Conservation (phyloP, 37 sponge, comb jelly and placozoan genomes). For the Axinella damicornis region DNA sequence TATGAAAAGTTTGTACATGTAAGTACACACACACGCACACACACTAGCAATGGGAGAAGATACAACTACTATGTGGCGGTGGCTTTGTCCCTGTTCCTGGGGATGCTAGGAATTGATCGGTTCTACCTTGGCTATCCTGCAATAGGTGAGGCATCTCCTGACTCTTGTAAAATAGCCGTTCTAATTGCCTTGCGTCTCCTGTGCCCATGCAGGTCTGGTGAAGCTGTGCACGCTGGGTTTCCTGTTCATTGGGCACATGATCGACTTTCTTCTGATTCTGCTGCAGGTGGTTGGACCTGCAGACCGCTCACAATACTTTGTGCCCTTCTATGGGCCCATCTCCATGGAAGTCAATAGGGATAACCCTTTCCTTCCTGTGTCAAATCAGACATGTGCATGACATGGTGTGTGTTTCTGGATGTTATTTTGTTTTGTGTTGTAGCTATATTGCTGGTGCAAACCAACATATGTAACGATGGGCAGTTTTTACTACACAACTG, state of each 20-base stretch:
- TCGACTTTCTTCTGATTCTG: conserved; percentile 95
- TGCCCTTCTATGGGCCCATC: conserved; percentile 88
- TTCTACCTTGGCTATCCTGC: conserved; percentile 99
- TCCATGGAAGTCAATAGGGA: conserved; percentile 36
- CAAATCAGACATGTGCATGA: conserved; percentile 9
- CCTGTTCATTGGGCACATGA: conserved; percentile 90
- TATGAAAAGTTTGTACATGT: no score
- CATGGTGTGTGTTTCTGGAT: no score
- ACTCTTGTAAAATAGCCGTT: no score
- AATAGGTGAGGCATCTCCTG: conserved; percentile 66
- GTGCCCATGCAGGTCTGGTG: conserved; percentile 72
- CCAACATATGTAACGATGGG: no score
- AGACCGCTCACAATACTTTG: conserved; percentile 86
- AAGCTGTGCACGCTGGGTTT: conserved; percentile 98
- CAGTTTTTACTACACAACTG: no score
- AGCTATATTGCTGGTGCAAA: no score
- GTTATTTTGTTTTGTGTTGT: no score
- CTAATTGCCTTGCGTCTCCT: no score
- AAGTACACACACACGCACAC: no score
- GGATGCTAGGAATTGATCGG: conserved; percentile 95
- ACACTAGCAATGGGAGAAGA: conserved; percentile 51
- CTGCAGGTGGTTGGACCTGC: conserved; percentile 96
- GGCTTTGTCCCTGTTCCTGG: conserved; percentile 91
- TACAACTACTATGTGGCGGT: conserved; percentile 88
- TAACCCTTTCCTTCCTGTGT: conserved; percentile 19